Evolutionary conservation across 2,888 invertebrate species (phyloP).

Genomic region (Danaus chrysippus): DNA sequence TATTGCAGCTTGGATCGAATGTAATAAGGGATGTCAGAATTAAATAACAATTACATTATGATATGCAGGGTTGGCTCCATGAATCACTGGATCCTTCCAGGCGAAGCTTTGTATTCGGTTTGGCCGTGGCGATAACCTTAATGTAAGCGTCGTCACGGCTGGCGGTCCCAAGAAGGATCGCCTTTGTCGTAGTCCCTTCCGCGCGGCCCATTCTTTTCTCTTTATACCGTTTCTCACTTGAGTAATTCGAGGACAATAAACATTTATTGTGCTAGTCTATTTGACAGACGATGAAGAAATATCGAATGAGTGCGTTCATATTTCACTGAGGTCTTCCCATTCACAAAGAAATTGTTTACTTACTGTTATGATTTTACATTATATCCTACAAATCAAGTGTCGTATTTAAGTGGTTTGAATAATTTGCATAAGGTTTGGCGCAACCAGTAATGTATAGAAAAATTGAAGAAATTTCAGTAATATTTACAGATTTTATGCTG

Average conservation of each 20-base stretch:
- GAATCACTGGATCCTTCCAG: constrained; percentile 68
- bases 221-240: constrained; percentile 76
- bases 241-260: constrained; percentile 78
- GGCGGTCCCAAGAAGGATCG: constrained; percentile 75
- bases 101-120: constrained; percentile 73
- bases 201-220: constrained; percentile 71
- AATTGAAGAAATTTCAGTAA: too few species aligned
- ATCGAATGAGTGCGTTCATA: constrained; percentile 58
- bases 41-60: constrained; percentile 52
- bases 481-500: too few species aligned
- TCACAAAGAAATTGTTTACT: constrained; percentile 32
- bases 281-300: constrained; percentile 73
- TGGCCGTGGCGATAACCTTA: constrained; percentile 78
- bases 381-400: not conserved
- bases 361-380: constrained; percentile 43
- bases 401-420: too few species aligned
- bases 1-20: too few species aligned
- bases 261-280: constrained; percentile 75
- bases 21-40: not conserved
- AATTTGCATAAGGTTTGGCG: too few species aligned
- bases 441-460: too few species aligned
- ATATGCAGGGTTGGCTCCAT: constrained; percentile 64
- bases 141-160: constrained; percentile 77
- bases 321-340: constrained; percentile 37
- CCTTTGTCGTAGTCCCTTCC: constrained; percentile 75